These are phyloP conservation scores for Girardia tigrina DNA, from an alignment of 2,888 invertebrate species.

Conservation along the genomic window DNA sequence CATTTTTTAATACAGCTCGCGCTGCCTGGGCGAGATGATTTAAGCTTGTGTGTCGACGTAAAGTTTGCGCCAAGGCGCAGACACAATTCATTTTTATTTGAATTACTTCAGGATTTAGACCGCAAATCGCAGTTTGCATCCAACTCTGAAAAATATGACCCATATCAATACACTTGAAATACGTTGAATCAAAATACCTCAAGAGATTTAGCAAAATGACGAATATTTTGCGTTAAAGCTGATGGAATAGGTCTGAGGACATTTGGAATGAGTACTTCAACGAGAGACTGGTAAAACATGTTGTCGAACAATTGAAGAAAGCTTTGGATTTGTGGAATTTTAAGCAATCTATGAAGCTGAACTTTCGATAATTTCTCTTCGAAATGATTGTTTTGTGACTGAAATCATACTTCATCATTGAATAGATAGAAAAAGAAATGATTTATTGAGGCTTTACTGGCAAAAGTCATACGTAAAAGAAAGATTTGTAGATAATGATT, in stretches of 20 bases:
- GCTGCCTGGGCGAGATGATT: constrained; percentile 92
- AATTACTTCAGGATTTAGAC: constrained; percentile 32
- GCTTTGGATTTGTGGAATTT: constrained; percentile 60
- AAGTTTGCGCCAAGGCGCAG: constrained; percentile 77
- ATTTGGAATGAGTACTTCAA: constrained; percentile 86
- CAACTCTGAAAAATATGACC: constrained; percentile 30
- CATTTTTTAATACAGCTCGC: constrained; percentile 81
- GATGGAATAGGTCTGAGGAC: constrained; percentile 82
- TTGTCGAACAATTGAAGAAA: constrained; percentile 73
- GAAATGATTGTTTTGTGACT: neutral
- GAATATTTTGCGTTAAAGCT: constrained; percentile 75
- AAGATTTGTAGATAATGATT: too few relatives aligned
- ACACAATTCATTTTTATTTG: constrained; percentile 58
- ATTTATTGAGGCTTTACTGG: too few relatives aligned
- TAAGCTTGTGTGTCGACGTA: constrained; percentile 83
- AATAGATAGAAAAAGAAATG: too few relatives aligned
- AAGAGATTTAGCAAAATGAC: constrained; percentile 80
- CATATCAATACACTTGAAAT: neutral
- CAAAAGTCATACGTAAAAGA: too few relatives aligned
- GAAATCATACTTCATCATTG: too few relatives aligned
- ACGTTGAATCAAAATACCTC: constrained; percentile 47
- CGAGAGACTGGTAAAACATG: constrained; percentile 80
- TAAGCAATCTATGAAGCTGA: neutral
- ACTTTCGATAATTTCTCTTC: constrained; percentile 20
- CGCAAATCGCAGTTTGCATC: constrained; percentile 34